Conservation (phyloP, 2,888 invertebrate genomes). For the Dusona sp. region DNA sequence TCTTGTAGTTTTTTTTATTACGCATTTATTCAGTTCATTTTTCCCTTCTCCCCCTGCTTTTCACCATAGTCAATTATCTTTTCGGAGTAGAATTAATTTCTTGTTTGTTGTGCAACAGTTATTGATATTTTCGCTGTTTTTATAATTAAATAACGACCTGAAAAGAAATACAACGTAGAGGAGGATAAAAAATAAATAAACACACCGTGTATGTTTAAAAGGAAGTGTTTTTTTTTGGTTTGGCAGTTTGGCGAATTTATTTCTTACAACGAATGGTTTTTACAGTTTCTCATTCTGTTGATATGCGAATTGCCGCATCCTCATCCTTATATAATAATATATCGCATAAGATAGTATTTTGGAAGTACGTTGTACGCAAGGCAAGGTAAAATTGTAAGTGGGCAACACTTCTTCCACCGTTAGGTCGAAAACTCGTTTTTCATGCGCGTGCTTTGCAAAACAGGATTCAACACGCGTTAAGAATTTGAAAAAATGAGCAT, state of each 20-base stretch:
- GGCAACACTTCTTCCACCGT: constrained; percentile 2
- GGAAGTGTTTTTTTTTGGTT: not conserved
- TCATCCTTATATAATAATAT: not conserved
- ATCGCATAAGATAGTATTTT: not conserved
- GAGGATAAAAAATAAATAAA: not conserved
- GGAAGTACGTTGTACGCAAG: not conserved
- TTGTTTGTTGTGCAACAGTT: not conserved
- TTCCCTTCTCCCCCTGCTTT: no score
- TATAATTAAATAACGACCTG: not conserved
- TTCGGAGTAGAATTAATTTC: not conserved
- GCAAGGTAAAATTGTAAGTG: not conserved
- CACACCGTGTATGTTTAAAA: not conserved
- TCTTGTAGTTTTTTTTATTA: no score
- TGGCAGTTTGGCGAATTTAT: not conserved
- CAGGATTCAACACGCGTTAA: constrained; percentile 6
- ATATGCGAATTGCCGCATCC: not conserved
- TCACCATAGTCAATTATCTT: no score
- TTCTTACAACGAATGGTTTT: not conserved
- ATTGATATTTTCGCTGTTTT: not conserved
- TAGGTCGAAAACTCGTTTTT: not conserved
- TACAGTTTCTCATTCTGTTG: not conserved
- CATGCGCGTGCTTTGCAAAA: constrained; percentile 1
- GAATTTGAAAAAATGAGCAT: constrained; percentile 18
- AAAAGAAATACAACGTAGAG: not conserved
- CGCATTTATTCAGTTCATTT: no score